Base-by-base conservation (phyloP, 2,113 vertebrate genomes). In the Ochotona curzoniae region DNA sequence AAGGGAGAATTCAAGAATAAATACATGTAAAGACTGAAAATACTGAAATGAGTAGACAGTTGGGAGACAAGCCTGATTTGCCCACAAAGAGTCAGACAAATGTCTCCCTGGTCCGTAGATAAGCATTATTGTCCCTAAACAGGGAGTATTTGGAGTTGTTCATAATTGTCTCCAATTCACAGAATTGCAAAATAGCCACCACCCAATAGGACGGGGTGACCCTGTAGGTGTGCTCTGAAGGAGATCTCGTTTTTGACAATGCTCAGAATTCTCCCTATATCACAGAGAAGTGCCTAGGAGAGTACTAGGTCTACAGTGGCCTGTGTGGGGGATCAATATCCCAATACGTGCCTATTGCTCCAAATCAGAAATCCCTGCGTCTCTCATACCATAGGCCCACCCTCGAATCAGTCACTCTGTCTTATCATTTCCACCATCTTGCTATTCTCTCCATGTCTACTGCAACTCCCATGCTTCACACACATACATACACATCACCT, bases 1-100 rank as follows among this genome's bases (percentile, higher is more conserved):
- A 90, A 88, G 49, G 25, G 25, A 79, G 28, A 93, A 82, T 49
- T 6, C 86, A 83, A 30, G n/a, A 74, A 44, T 4, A 83, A 78
- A 75, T 20, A 35, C 8, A 69, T 74, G 74, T 49, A 57, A 60
- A 60, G 28, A 89, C 76, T 35, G 35, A 26, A 8, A 81, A 89
- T 71, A 74, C 9, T 93, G 44, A 88, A 83, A 67, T 60, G 17
- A 78, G 89, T 54, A 32, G 61, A 63, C 26, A 95, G 81, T 79
- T 63, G 44, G 18, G 28, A 96, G 61, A 69, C 18, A 74, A 85
- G 70, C 35, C 57, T 61, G 5, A 1, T 85, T 70, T 92, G 73
- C 47, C n/a, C 51, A n/a, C 6, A 28, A 30, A 63, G 38, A 84
- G 30, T 20, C 8, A 30, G 28, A 81, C 13, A 81, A 76, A 83